Conservation (phyloP, 2,113 vertebrate genomes). For the Candoia aspera region DNA sequence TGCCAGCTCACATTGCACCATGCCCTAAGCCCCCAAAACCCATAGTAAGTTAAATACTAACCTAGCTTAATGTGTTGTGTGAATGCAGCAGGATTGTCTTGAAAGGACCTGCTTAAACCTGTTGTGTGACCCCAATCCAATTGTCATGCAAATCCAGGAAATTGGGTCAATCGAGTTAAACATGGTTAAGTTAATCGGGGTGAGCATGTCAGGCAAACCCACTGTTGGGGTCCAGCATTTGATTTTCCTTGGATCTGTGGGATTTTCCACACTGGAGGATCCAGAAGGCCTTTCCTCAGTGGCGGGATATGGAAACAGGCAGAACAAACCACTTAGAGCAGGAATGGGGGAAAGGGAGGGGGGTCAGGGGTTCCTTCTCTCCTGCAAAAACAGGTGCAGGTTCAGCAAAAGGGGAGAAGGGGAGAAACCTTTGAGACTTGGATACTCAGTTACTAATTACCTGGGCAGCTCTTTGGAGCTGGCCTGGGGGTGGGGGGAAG, state of each 20-base stretch:
- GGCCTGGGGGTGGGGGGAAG: too few relatives aligned
- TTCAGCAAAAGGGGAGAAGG: neutral
- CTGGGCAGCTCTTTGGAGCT: neutral
- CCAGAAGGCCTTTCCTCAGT: neutral
- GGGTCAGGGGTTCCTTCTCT: neutral
- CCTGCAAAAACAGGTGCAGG: neutral
- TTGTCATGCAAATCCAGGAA: neutral
- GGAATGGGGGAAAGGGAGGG: neutral
- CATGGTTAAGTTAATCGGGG: neutral
- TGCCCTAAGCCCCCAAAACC: neutral
- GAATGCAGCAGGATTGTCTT: neutral
- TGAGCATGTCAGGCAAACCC: neutral
- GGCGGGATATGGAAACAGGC: neutral
- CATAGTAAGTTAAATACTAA: neutral
- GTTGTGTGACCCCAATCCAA: neutral
- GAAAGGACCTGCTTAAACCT: neutral
- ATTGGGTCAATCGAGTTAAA: neutral
- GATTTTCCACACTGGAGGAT: neutral
- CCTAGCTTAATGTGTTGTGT: neutral
- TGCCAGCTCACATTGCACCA: neutral
- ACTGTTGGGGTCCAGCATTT: neutral
- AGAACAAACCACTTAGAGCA: neutral
- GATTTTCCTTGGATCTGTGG: neutral
- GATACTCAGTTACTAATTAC: constrained; percentile 17
- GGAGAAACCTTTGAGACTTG: neutral